Percentiles rank a stretch among this genome's conserved stretches.
These are phyloP conservation scores for Formica exsecta DNA, from an alignment of 1,140 invertebrate genomes.

Conservation along the genomic window DNA sequence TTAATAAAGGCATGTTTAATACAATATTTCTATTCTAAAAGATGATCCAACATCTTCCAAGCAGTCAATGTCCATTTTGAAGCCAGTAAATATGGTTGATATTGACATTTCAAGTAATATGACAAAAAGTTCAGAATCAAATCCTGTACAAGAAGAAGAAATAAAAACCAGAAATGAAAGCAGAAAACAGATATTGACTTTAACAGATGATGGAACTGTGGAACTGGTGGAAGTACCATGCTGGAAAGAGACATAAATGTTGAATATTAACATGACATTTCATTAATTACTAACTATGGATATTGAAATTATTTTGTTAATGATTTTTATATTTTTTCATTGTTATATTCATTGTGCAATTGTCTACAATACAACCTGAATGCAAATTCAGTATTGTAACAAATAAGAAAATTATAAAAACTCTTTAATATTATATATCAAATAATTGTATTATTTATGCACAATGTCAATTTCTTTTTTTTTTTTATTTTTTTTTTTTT, in stretches of 20 bases:
- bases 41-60: neutral
- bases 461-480: no score
- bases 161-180: conserved; percentile 57
- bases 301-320: neutral
- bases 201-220: conserved; percentile 77
- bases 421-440: neutral
- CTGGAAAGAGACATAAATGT: conserved; percentile 67
- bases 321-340: neutral
- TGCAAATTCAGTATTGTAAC: neutral
- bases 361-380: no score
- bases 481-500: no score
- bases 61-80: neutral
- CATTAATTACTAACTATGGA: conserved; percentile 9
- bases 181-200: conserved; percentile 72
- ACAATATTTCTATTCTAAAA: neutral
- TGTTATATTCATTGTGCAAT: neutral
- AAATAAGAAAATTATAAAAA: neutral
- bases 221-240: conserved; percentile 71
- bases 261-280: conserved; percentile 42
- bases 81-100: neutral
- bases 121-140: neutral
- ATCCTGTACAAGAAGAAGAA: neutral
- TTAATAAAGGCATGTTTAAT: neutral
- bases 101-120: neutral
- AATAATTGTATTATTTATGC: neutral